These are phyloP conservation scores for Lathamus discolor DNA, from an alignment of 2,113 vertebrate genomes.

Conservation along the genomic window DNA sequence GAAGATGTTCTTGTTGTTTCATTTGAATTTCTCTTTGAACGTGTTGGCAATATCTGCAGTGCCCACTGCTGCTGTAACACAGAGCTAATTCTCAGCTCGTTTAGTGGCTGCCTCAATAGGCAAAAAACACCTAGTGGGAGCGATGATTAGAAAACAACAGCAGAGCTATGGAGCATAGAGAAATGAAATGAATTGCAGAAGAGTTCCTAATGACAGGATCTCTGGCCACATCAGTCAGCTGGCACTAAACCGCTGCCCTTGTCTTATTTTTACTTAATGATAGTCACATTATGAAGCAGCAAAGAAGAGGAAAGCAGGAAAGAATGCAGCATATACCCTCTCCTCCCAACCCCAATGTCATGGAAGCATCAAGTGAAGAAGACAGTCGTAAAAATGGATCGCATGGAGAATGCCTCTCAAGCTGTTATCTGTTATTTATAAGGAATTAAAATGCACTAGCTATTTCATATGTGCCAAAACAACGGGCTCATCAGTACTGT, in stretches of 20 bases:
- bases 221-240: slow-evolving; percentile 41
- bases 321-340: neutral
- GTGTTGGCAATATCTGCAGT: slow-evolving; percentile 50
- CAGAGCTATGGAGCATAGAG: slow-evolving; percentile 14
- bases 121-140: slow-evolving; percentile 66
- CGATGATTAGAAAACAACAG: slow-evolving; percentile 69
- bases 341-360: neutral
- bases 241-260: neutral
- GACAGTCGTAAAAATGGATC: slow-evolving; percentile 44
- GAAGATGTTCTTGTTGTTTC: slow-evolving; percentile 31
- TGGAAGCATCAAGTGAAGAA: neutral
- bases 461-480: slow-evolving; percentile 39
- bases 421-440: slow-evolving; percentile 55
- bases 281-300: neutral
- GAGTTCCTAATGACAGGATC: slow-evolving; percentile 26
- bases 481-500: slow-evolving; percentile 32
- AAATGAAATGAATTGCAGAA: slow-evolving; percentile 39
- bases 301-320: neutral
- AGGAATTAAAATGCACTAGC: slow-evolving; percentile 60
- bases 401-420: slow-evolving; percentile 16
- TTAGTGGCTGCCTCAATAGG: slow-evolving; percentile 59
- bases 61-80: slow-evolving; percentile 57
- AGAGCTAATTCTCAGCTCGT: slow-evolving; percentile 67
- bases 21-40: slow-evolving; percentile 66
- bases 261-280: neutral